Evolutionary conservation across 2,888 invertebrate genomes (phyloP), one percentile per base, ranked within the genome.

Genomic region (Plagodis dolabraria): DNA sequence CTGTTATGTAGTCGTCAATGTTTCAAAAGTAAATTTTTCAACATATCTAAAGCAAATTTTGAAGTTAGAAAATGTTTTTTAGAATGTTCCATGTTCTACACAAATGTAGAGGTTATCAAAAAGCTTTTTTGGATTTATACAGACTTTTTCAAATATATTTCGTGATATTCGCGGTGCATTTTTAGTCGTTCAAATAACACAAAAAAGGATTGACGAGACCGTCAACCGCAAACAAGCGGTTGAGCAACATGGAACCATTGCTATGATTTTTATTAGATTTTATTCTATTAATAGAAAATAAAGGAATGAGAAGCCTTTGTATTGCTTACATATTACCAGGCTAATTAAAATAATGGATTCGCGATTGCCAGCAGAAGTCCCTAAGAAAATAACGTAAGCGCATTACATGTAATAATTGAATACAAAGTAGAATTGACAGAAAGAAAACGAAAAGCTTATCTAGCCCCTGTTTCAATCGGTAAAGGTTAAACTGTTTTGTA

Each of bases 401-500:
- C 22, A 4, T 22, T 22, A 22, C 22, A 22, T 22, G 22, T 22
- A 2, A 22, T 22, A 22, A 22, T 22, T 22, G 22, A 22, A 22
- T 22, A 22, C 22, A 22, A 22, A 22, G 22, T 40, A 11, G 36
- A 48, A 55, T 58, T 52, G 52, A 60, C 46, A 38, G 57, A 46
- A 45, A 42, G 44, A 49, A 46, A 43, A 55, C 53, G 36, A 60
- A 52, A 36, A 45, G 60, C 53, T 56, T 53, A 56, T 52, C 35
- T 36, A 61, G 56, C 49, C 35, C 44, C 36, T 62, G 65, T 57
- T 49, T 61, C 46, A 60, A 60, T 52, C 51, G 67, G 65, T 63
- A 51, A 61, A 68, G 55, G 61, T 53, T 60, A 52, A 55, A 60
- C 56, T 57, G 67, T 64, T 60, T 61, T 61, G 61, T 61, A 69